A percentile compares a stretch with the other conserved stretches of the same genome.
These are phyloP conservation scores for Gastracanthus pulcherrimus DNA, from an alignment of 2,888 invertebrate species.

Conservation along the genomic window DNA sequence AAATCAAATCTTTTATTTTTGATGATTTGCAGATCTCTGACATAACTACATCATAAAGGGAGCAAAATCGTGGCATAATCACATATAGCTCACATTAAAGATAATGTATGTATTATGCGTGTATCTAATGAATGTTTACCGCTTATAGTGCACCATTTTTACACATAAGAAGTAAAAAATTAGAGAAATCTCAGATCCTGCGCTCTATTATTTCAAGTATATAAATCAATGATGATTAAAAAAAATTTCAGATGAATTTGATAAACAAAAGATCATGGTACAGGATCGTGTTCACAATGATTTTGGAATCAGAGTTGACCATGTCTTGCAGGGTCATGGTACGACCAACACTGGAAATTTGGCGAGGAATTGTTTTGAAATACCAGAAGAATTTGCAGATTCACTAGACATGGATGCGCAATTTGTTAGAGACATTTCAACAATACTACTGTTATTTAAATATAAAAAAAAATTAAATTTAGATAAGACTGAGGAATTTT, in stretches of 20 bases:
- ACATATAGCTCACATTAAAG: too few species aligned
- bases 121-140: too few species aligned
- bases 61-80: too few species aligned
- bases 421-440: neutral
- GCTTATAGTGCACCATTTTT: too few species aligned
- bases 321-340: conserved; percentile 8
- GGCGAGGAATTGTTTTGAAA: neutral
- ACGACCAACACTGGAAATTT: conserved; percentile 25
- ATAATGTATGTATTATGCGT: too few species aligned
- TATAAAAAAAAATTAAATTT: neutral
- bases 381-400: conserved; percentile 13
- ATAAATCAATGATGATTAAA: too few species aligned
- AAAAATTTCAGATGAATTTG: neutral
- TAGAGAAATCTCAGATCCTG: too few species aligned
- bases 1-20: too few species aligned
- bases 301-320: conserved; percentile 3
- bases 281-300: neutral
- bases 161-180: too few species aligned
- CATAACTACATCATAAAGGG: too few species aligned
- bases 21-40: too few species aligned
- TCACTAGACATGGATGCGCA: neutral
- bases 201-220: too few species aligned
- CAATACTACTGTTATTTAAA: neutral
- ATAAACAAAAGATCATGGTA: neutral
- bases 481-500: neutral